Evolutionary conservation across 2,797 vertebrate species (phyloP), one percentile per base, ranked within the genome.

Genomic region (Lagorchestes hirsutus): DNA sequence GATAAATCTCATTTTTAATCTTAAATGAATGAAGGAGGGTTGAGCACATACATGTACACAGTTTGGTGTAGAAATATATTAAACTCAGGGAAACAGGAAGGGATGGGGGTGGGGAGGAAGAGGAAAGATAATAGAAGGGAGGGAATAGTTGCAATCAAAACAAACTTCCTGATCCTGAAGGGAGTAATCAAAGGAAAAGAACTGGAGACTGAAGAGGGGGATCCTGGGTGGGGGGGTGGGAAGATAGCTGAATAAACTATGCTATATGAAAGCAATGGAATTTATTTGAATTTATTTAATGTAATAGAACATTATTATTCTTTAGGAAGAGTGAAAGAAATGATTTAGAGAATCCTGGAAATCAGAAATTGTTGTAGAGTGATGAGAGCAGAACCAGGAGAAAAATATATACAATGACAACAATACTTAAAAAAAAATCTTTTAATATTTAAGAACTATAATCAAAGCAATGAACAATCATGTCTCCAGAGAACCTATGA

Each of bases 91-190:
- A 50, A 87, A 87, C 40, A 87, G 74, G 40, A 87, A 87, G 24
- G 74, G 74, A 87, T 87, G 74, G 40, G 74, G 24, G 24, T 87
- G 24, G 40, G 3, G 74, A 87, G 40, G 46, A 87, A 50, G 74
- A 87, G 24, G 74, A 87, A 87, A 50, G 74, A 87, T 87, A 87
- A 87, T 87, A 87, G 24, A 87, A 87, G 40, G 74, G 74, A 87
- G 74, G 10, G 74, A 87, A 87, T 50, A 50, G 74, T 87, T 87
- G 40, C 40, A 50, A 87, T 87, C 40, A 50, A 50, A 87, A 87
- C 40, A 87, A 50, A 87, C 22, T 87, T 87, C 74, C 74, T 50
- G 40, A 50, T 46, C 24, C 24, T 87, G 40, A 50, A 50, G 74
- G 9, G 40, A 27, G 40, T 87, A 87, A 87, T 87, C 50, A 87